Percentiles rank a stretch among this genome's conserved stretches.
Conservation (phyloP, 1,140 invertebrate genomes). For the Condylostylus longicornis region DNA sequence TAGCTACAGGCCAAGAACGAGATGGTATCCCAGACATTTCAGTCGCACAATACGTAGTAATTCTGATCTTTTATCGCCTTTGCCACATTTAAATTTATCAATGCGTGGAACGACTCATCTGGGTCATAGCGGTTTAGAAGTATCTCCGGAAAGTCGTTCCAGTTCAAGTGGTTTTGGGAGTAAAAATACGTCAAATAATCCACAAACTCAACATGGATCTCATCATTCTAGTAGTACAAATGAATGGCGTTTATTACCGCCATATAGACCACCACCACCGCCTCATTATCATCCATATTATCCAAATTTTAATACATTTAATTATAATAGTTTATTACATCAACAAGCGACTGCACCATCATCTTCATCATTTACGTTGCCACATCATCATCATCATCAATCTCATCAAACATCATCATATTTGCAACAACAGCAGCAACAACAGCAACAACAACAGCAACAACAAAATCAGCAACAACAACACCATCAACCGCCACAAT, state of each 20-base stretch:
- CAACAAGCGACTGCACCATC: constrained; percentile 5
- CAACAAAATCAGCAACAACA: constrained; percentile 15
- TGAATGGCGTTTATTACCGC: constrained; percentile 60
- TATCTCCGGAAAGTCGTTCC: constrained; percentile 71
- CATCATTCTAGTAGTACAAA: constrained; percentile 54
- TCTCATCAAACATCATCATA: too few species aligned
- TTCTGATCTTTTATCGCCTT: constrained; percentile 44
- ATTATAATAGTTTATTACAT: too few species aligned
- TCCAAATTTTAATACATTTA: too few species aligned
- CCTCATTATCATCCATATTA: constrained; percentile 24
- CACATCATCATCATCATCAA: constrained; percentile 2
- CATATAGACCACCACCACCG: constrained; percentile 50
- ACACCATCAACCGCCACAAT: constrained; percentile 17
- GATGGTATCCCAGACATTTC: constrained; percentile 42
- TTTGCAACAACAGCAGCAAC: constrained; percentile 13
- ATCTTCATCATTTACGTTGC: neutral
- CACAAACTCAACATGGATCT: constrained; percentile 51
- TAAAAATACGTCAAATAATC: constrained; percentile 77
- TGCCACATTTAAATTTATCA: constrained; percentile 33
- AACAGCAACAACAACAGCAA: constrained; percentile 27
- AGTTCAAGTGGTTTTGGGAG: constrained; percentile 79
- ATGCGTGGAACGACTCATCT: constrained; percentile 19
- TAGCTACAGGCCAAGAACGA: constrained; percentile 34
- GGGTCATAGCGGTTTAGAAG: constrained; percentile 36
- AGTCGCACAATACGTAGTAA: constrained; percentile 47